Conservation (phyloP, 2,888 invertebrate genomes). For the Sturmia bella region DNA sequence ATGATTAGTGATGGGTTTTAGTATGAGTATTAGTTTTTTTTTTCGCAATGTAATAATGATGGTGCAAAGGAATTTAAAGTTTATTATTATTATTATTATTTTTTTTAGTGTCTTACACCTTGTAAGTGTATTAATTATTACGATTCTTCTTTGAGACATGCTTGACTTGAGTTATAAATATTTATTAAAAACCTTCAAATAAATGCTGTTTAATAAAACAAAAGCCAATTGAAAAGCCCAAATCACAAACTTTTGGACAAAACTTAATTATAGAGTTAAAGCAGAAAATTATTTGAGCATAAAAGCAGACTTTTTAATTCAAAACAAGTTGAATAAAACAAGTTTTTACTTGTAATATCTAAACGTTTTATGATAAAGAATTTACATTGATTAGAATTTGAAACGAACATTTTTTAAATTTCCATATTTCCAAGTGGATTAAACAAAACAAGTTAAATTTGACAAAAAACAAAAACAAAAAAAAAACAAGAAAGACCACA, state of each 20-base stretch:
- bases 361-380: not conserved
- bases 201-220: not conserved
- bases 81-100: constrained; percentile 5
- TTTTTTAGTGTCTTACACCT: constrained; percentile 45
- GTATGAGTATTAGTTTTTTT: not conserved
- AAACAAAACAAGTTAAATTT: not conserved
- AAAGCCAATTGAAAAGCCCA: constrained; percentile 5
- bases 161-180: constrained; percentile 46
- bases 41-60: constrained; percentile 59
- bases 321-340: no score
- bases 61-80: not conserved
- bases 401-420: not conserved
- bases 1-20: constrained; percentile 23
- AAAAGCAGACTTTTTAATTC: no score
- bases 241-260: not conserved
- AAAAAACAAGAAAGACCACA: no score
- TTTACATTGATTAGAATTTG: not conserved
- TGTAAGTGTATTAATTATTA: constrained; percentile 44
- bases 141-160: constrained; percentile 46
- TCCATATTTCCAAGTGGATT: not conserved
- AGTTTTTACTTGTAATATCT: no score
- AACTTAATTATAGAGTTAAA: no score
- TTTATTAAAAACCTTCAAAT: constrained; percentile 42
- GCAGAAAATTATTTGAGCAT: no score
- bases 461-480: not conserved